Percentiles rank a stretch among this genome's conserved stretches.
Conservation (phyloP, 2,113 vertebrate genomes). For the Eretmochelys imbricata region DNA sequence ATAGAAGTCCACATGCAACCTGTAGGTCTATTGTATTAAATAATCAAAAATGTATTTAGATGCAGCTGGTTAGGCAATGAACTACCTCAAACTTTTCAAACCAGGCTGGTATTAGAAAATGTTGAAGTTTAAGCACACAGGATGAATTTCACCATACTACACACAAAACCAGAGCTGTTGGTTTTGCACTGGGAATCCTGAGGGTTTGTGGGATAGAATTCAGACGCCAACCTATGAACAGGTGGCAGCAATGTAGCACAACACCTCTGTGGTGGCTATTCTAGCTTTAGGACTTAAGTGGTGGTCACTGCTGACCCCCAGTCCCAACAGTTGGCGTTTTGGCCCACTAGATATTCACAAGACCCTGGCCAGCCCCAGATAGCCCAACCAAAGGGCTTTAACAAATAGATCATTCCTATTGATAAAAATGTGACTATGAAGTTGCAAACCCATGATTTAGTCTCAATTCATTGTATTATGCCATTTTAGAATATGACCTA, state of each 20-base stretch:
- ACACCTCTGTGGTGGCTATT: neutral
- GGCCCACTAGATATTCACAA: neutral
- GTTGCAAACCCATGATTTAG: neutral
- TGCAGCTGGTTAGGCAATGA: slow-evolving; percentile 56
- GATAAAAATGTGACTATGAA: neutral
- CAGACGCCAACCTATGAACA: neutral
- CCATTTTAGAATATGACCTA: slow-evolving; percentile 35
- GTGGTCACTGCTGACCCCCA: neutral
- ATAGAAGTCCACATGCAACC: slow-evolving; percentile 62
- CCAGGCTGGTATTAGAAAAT: slow-evolving; percentile 9
- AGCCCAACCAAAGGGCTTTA: neutral
- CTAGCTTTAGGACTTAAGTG: neutral
- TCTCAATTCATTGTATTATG: neutral
- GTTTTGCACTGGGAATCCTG: neutral
- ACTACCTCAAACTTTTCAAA: slow-evolving; percentile 24
- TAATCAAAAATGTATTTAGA: slow-evolving; percentile 50
- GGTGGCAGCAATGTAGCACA: neutral
- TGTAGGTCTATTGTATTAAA: slow-evolving; percentile 58
- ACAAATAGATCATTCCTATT: neutral
- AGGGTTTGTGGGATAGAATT: neutral
- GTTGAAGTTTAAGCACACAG: slow-evolving; percentile 17
- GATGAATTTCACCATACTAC: neutral
- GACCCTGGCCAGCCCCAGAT: neutral
- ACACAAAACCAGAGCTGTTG: neutral
- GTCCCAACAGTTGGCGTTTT: neutral